Conservation (phyloP, 2,113 vertebrate species). For the Carassius carassius region DNA sequence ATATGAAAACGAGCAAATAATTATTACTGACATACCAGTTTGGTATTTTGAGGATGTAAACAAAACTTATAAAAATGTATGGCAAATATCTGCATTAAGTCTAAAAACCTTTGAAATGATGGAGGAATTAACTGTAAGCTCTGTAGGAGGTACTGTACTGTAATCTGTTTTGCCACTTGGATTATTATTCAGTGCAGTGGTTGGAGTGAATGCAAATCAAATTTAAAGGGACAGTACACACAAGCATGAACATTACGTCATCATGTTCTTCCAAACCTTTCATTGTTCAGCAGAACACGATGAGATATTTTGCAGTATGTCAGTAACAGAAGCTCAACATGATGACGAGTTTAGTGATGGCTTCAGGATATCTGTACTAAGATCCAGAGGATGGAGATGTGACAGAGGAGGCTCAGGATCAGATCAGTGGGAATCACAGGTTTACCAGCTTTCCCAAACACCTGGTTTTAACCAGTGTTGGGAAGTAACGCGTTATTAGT, state of each 20-base stretch:
- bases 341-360: no score
- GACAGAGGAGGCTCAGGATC: no score
- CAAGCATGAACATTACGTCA: background rate
- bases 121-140: constrained; percentile 10
- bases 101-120: constrained; percentile 12
- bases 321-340: no score
- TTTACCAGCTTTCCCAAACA: no score
- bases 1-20: no score
- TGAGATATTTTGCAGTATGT: background rate
- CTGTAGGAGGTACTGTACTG: background rate
- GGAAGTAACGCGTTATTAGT: no score
- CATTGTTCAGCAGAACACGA: background rate
- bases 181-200: constrained; percentile 30
- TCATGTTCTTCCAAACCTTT: background rate
- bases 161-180: constrained; percentile 18
- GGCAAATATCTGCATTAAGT: background rate
- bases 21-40: no score
- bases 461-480: no score
- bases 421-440: no score
- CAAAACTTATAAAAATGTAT: background rate
- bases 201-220: constrained; percentile 7
- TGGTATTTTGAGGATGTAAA: background rate
- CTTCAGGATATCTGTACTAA: no score
- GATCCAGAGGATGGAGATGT: no score
- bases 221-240: background rate